These are phyloP conservation scores for Drosophila tripunctata DNA, from an alignment of 2,888 invertebrate species.

Conservation along the genomic window DNA sequence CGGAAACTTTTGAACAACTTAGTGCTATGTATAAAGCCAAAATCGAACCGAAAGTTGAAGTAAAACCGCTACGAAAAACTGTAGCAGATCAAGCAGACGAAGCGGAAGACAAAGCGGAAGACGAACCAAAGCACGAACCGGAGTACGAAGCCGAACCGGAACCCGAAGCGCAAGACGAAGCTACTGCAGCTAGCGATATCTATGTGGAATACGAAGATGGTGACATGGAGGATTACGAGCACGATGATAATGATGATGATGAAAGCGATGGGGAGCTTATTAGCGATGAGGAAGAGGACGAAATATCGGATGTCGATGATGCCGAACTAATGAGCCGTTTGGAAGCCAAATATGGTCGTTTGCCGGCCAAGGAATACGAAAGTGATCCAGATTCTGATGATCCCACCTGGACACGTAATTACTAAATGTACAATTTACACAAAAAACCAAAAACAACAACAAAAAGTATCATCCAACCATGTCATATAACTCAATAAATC, in stretches of 20 bases:
- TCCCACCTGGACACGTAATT: slow-evolving; percentile 84
- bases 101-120: not conserved
- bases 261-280: too few species aligned
- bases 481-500: slow-evolving; percentile 26
- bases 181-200: slow-evolving; percentile 47
- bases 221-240: slow-evolving; percentile 59
- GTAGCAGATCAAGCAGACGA: too few species aligned
- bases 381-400: slow-evolving; percentile 84
- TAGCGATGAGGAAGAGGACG: slow-evolving; percentile 84
- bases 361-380: slow-evolving; percentile 87
- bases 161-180: slow-evolving; percentile 1
- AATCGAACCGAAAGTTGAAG: slow-evolving; percentile 16
- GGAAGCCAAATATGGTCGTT: slow-evolving; percentile 90
- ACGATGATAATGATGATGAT: slow-evolving; percentile 57
- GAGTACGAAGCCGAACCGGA: slow-evolving; percentile 5
- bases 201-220: slow-evolving; percentile 72
- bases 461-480: slow-evolving; percentile 22
- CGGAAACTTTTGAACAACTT: slow-evolving; percentile 82
- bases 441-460: slow-evolving; percentile 11
- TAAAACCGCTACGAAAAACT: slow-evolving; percentile 5
- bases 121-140: slow-evolving; percentile 5
- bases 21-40: slow-evolving; percentile 78
- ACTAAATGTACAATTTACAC: slow-evolving; percentile 72
- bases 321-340: slow-evolving; percentile 88
- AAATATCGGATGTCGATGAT: slow-evolving; percentile 88